A percentile compares a stretch with the other conserved stretches of the same genome.
Evolutionary conservation across 1,140 invertebrate genomes (phyloP).

Genomic region (Pararge aegeria): DNA sequence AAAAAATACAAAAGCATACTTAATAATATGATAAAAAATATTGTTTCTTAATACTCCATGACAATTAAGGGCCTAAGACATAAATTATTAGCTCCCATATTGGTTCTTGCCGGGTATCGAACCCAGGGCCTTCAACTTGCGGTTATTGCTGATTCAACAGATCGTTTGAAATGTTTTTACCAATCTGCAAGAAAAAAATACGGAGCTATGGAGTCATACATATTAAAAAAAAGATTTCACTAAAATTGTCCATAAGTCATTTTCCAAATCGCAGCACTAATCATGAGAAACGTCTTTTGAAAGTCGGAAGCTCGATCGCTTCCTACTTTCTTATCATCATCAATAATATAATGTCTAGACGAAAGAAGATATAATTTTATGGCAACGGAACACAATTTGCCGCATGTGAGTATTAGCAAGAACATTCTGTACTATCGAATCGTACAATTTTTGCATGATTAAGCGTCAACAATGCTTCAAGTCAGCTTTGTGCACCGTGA

Average conservation of each 20-base stretch:
- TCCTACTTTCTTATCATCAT: neutral
- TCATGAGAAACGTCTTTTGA: conserved; percentile 3
- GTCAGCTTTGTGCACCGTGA: conserved; percentile 20
- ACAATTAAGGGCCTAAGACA: too few species aligned
- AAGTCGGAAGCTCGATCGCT: neutral
- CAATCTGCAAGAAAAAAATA: too few species aligned
- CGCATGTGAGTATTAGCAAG: neutral
- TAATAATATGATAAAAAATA: too few species aligned
- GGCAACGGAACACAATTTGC: conserved; percentile 1
- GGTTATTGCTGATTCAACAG: too few species aligned
- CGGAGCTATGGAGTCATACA: too few species aligned
- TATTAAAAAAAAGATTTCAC: conserved; percentile 36
- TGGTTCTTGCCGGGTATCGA: too few species aligned
- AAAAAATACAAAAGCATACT: conserved; percentile 36
- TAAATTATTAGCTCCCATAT: too few species aligned
- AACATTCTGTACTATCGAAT: neutral
- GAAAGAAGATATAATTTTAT: conserved; percentile 4
- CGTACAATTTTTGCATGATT: conserved; percentile 4
- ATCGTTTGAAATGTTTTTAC: too few species aligned
- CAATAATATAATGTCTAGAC: neutral
- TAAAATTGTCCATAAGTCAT: conserved; percentile 35
- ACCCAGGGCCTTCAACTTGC: too few species aligned
- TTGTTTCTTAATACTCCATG: too few species aligned
- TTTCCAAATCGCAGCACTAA: conserved; percentile 1
- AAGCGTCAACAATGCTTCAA: conserved; percentile 17